Percentiles rank a stretch among this genome's conserved stretches.
Evolutionary conservation across 2,888 invertebrate species (phyloP).

Genomic region (Drosophila gaucha): DNA sequence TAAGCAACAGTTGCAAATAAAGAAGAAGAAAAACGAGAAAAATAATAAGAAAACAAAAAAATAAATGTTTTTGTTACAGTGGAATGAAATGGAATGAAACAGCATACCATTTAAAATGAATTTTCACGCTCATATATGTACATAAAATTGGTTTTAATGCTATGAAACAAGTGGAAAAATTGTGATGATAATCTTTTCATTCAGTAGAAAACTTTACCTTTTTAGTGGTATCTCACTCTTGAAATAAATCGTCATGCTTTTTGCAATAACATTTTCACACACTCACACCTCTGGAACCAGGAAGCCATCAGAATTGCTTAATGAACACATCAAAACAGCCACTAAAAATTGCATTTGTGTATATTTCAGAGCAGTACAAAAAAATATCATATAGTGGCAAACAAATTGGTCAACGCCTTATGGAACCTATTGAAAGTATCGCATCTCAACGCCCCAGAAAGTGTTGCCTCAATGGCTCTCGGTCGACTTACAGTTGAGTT

Average conservation of each 20-base stretch:
- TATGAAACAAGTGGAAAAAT: too few relatives aligned
- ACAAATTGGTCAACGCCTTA: slow-evolving; percentile 51
- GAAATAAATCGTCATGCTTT: not conserved
- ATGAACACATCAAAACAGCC: slow-evolving; percentile 75
- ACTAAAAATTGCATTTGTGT: slow-evolving; percentile 74
- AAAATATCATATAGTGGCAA: slow-evolving; percentile 38
- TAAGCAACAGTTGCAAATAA: too few relatives aligned
- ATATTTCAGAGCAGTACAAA: slow-evolving; percentile 14
- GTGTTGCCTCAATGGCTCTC: slow-evolving; percentile 36
- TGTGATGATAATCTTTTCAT: too few relatives aligned
- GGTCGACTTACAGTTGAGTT: slow-evolving; percentile 65
- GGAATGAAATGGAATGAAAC: not conserved
- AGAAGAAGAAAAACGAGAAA: too few relatives aligned
- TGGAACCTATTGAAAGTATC: slow-evolving; percentile 67
- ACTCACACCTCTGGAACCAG: slow-evolving; percentile 21
- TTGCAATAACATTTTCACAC: slow-evolving; percentile 10
- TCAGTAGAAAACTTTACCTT: too few relatives aligned
- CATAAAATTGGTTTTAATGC: too few relatives aligned
- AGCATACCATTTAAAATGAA: not conserved
- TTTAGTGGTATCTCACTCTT: too few relatives aligned
- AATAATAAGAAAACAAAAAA: too few relatives aligned
- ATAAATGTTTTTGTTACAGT: too few relatives aligned
- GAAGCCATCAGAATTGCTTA: slow-evolving; percentile 54
- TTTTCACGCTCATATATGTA: too few relatives aligned
- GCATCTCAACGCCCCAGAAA: slow-evolving; percentile 52